phyloP scores from a whole-genome alignment of 2,113 vertebrate genomes.

The Budorcas taxicolor region DNA sequence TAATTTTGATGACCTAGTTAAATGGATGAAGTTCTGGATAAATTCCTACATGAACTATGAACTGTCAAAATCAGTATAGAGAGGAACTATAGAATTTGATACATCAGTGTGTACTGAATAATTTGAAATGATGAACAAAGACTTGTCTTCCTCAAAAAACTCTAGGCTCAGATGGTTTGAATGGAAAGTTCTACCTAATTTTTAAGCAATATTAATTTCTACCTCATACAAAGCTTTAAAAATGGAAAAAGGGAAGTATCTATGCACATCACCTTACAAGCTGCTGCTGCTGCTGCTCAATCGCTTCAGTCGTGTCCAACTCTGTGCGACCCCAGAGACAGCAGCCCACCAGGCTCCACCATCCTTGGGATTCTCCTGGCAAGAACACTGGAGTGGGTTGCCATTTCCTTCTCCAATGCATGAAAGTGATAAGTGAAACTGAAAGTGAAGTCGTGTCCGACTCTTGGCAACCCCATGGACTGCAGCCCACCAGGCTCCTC shows the following conservation, averaged over 20 bases:
- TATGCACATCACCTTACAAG: not conserved
- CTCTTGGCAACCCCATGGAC: too few species aligned
- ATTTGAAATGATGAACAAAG: not conserved
- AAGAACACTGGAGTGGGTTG: too few species aligned
- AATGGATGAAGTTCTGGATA: not conserved
- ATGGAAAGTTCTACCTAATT: not conserved
- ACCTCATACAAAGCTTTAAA: not conserved
- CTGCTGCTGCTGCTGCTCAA: too few species aligned
- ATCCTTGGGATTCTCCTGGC: too few species aligned
- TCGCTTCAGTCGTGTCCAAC: too few species aligned
- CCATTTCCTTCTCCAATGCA: too few species aligned
- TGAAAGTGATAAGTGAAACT: too few species aligned
- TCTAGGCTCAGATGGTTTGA: not conserved
- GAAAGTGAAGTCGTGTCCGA: too few species aligned
- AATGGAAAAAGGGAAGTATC: not conserved
- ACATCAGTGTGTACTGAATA: not conserved
- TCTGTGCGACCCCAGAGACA: too few species aligned
- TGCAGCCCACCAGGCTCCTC: too few species aligned
- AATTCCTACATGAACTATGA: not conserved
- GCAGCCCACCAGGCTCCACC: too few species aligned
- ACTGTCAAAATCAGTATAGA: not conserved
- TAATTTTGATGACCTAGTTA: not conserved
- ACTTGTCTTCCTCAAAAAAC: not conserved
- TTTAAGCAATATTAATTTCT: not conserved
- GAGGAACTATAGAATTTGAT: not conserved